phyloP scores from a whole-genome alignment of 2,888 invertebrate genomes.

The Orthosia gracilis region DNA sequence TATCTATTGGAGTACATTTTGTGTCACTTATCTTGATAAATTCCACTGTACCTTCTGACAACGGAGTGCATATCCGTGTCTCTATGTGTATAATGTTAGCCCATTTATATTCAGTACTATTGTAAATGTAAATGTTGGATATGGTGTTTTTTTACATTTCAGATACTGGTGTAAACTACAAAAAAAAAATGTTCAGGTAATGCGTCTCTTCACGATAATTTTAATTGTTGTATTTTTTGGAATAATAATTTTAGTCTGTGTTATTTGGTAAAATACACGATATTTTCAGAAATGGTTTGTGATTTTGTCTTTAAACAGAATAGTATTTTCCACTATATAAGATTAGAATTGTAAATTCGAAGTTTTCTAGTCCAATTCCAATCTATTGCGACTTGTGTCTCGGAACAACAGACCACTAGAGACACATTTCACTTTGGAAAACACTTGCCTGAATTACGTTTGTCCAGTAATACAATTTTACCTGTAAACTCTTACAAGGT shows the following conservation, averaged over 20 bases:
- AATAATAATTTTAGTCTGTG: background rate
- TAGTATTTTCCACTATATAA: slow-evolving; percentile 12
- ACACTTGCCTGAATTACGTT: slow-evolving; percentile 44
- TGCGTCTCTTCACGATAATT: no score
- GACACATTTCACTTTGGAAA: slow-evolving; percentile 28
- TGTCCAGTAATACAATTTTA: slow-evolving; percentile 43
- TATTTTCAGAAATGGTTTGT: background rate
- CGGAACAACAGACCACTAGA: background rate
- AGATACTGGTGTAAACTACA: no score
- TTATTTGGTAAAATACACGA: background rate
- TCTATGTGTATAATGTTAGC: background rate
- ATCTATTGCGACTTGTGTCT: background rate
- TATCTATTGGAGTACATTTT: slow-evolving; percentile 32
- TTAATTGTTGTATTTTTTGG: background rate
- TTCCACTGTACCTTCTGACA: slow-evolving; percentile 13
- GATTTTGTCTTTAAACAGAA: slow-evolving; percentile 16
- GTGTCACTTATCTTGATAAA: slow-evolving; percentile 42
- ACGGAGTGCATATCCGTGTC: slow-evolving; percentile 56
- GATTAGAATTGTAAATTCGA: slow-evolving; percentile 22
- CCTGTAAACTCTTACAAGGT: slow-evolving; percentile 28
- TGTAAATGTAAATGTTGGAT: background rate
- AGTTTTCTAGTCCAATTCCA: slow-evolving; percentile 17
- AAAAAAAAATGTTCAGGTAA: no score
- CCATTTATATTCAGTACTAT: slow-evolving; percentile 16
- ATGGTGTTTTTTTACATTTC: background rate